Evolutionary conservation across 2,113 vertebrate genomes (phyloP).

Genomic region (Alectura lathami): DNA sequence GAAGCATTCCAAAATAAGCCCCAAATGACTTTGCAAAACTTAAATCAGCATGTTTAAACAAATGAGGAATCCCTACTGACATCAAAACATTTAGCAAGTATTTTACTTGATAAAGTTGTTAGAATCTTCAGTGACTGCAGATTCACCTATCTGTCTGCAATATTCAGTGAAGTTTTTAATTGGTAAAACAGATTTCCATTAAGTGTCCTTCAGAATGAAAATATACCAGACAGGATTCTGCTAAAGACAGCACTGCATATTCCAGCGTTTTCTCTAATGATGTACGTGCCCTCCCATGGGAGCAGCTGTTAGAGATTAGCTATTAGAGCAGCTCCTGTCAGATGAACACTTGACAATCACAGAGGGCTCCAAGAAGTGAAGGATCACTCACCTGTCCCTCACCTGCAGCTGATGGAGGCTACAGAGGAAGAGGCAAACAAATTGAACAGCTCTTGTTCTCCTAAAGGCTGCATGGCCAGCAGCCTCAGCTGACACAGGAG

Average conservation of each 20-base stretch:
- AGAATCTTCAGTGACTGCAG: not conserved
- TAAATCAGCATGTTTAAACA: not conserved
- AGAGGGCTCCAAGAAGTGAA: not conserved
- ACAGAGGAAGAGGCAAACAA: not conserved
- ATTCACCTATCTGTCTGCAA: not conserved
- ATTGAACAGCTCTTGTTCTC: not conserved
- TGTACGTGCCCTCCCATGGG: not conserved
- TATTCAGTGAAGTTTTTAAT: not conserved
- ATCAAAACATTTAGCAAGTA: not conserved
- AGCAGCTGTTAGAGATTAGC: not conserved
- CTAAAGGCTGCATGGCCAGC: not conserved
- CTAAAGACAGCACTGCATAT: not conserved
- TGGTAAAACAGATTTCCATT: not conserved
- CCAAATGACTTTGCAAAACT: not conserved
- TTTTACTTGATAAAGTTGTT: not conserved
- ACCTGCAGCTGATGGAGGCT: not conserved
- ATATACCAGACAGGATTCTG: not conserved
- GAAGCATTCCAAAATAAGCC: not conserved
- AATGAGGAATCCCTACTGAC: not conserved
- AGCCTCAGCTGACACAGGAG: not conserved
- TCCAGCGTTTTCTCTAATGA: not conserved
- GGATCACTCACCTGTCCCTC: not conserved
- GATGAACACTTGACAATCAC: not conserved
- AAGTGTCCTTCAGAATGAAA: not conserved
- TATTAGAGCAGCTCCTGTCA: not conserved